Conservation (phyloP, 2,797 vertebrate genomes). For the Rachycentron canadum region DNA sequence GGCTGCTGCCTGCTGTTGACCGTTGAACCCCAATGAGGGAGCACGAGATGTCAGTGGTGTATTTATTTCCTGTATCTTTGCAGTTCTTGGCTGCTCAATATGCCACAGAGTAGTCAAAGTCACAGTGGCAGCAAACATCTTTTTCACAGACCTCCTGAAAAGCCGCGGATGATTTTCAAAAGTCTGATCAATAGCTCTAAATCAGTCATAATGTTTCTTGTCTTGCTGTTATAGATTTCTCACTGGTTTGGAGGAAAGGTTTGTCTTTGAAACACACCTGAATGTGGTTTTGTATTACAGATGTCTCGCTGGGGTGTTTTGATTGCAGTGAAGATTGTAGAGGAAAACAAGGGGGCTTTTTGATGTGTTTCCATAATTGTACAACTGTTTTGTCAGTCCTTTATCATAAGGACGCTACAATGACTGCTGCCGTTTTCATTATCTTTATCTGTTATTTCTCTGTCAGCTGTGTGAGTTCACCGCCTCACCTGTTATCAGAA, state of each 20-base stretch:
- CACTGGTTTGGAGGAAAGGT: constrained; percentile 24
- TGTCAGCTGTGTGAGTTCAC: constrained; percentile 6
- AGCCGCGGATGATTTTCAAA: neutral
- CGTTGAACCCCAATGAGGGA: constrained; percentile 50
- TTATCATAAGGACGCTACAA: neutral
- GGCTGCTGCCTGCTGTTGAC: constrained; percentile 26
- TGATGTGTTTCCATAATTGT: neutral
- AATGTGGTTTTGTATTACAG: constrained; percentile 41
- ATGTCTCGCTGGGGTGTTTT: constrained; percentile 10
- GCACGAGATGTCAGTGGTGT: constrained; percentile 1
- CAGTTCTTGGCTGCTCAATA: neutral
- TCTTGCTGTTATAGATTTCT: constrained; percentile 28
- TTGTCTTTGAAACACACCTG: constrained; percentile 39
- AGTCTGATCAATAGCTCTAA: constrained; percentile 32
- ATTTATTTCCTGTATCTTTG: neutral
- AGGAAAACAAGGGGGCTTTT: neutral
- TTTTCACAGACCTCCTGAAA: constrained; percentile 10
- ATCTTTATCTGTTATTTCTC: constrained; percentile 13
- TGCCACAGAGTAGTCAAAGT: neutral
- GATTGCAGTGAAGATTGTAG: neutral
- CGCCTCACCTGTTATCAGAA: constrained; percentile 47
- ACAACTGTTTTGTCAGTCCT: neutral
- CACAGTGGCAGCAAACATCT: constrained; percentile 3
- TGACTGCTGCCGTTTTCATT: constrained; percentile 2
- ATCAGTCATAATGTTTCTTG: constrained; percentile 5